Evolutionary conservation across 92 coral and sea anemone species (phyloP).

Genomic region (Palythoa grandiflora): DNA sequence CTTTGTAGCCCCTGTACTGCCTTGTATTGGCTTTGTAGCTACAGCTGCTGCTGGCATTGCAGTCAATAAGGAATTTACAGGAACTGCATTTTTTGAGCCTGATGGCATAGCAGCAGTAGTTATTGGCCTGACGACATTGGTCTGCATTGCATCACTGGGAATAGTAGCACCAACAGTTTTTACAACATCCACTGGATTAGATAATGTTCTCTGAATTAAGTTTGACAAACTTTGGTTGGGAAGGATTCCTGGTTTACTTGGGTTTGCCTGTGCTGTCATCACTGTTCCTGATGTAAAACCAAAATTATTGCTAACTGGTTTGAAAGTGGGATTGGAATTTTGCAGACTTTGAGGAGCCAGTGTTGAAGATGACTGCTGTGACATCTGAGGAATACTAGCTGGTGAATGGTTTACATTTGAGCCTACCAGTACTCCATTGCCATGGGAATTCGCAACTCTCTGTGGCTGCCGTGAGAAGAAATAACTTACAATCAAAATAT

Average conservation of each 20-base stretch:
- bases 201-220: conserved; percentile 17
- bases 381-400: conserved; percentile 15
- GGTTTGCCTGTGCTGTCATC: not conserved
- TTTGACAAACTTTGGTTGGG: conserved; percentile 19
- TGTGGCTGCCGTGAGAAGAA: not conserved
- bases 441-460: not conserved
- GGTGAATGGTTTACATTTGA: conserved; percentile 15
- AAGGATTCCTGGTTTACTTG: conserved; percentile 10
- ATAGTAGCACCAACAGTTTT: conserved; percentile 44
- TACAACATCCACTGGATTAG: conserved; percentile 22
- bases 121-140: conserved; percentile 20
- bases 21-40: not conserved
- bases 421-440: conserved; percentile 22
- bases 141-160: conserved; percentile 52
- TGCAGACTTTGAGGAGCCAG: conserved; percentile 5
- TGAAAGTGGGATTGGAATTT: conserved; percentile 23
- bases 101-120: conserved; percentile 38
- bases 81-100: conserved; percentile 16
- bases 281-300: not conserved
- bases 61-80: conserved; percentile 21
- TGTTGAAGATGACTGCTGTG: conserved; percentile 16
- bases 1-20: not conserved
- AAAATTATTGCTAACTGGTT: not conserved
- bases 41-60: not conserved
- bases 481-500: not conserved